Evolutionary conservation across 2,888 invertebrate genomes (phyloP), one percentile per base, ranked within the genome.

Genomic region (Mactromeris polynyma): DNA sequence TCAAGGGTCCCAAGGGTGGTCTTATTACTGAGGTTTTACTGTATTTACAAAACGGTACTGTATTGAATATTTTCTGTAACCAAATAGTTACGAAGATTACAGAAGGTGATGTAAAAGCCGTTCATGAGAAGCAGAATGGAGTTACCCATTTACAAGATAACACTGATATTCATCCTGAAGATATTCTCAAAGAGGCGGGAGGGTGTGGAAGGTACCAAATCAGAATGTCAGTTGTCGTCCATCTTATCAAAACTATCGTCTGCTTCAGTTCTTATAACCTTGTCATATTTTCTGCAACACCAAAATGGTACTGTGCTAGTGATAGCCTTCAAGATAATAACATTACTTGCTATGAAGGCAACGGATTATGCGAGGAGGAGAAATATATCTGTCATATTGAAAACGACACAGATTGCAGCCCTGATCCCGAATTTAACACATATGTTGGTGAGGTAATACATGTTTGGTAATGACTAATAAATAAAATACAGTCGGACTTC

Each of bases 171-270:
- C 79, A 21, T 19, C 86, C 89, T 19, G 89, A 89, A 78, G 80
- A 82, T n/a, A 54, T 89, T 36, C 83, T 89, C n/a, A 54, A 80
- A 21, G 86, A 86, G 11, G 31, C 83, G 19, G 89, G 89, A 83
- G 89, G 89, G n/a, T 89, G 89, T 54, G 89, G 89, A 0, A 69
- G 89, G 26, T 89, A 82, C 46, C 89, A 89, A 33, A 69, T 83
- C 3, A 78, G 80, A 26, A 51, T 89, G 33, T 54, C 51, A 21
- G 36, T 86, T 17, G 26, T 83, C 40, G 83, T 86, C 3, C 89
- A 89, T 42, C 26, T 86, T 46, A 80, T 89, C 26, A 89, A 89
- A 64, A 83, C 80, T 2, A 80, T 86, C 33, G 54, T 86, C 36
- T 82, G 64, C 19, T 89, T 83, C 83, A 86, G 83, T 51, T 7